A percentile compares a stretch with the other conserved stretches of the same genome.
These are phyloP conservation scores for Phrynocephalus guinanensis DNA, from an alignment of 2,797 vertebrate genomes.

Conservation along the genomic window DNA sequence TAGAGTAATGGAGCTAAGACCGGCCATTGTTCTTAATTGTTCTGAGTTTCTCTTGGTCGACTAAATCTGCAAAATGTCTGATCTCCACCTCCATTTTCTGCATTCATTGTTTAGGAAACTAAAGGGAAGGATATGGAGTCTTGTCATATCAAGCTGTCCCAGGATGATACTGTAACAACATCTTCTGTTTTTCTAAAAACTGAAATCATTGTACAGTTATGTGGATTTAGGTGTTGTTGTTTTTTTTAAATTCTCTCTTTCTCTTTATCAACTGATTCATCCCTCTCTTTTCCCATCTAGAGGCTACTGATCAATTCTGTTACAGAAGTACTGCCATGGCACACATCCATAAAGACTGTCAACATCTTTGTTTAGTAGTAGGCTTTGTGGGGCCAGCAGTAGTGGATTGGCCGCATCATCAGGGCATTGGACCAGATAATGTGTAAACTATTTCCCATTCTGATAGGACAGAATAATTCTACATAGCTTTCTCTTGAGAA, in stretches of 20 bases:
- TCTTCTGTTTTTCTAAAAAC: background rate
- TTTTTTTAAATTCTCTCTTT: no score
- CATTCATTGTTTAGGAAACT: background rate
- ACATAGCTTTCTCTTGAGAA: background rate
- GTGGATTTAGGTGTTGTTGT: background rate
- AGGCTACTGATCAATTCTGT: background rate
- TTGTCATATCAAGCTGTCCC: background rate
- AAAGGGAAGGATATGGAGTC: background rate
- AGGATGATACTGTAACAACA: background rate
- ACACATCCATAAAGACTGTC: background rate
- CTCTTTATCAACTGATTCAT: no score
- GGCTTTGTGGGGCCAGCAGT: background rate
- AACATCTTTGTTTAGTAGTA: background rate
- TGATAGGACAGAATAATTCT: background rate
- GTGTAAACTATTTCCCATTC: background rate
- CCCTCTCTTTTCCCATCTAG: background rate
- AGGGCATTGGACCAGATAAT: background rate
- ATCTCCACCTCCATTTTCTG: background rate
- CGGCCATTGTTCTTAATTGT: background rate
- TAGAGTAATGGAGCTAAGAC: background rate
- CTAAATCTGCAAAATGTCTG: background rate
- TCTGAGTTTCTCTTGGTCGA: background rate
- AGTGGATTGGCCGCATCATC: background rate
- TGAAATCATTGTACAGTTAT: background rate
- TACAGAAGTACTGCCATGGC: background rate